Evolutionary conservation across 2,113 vertebrate genomes (phyloP).

Genomic region (Aptenodytes forsteri): DNA sequence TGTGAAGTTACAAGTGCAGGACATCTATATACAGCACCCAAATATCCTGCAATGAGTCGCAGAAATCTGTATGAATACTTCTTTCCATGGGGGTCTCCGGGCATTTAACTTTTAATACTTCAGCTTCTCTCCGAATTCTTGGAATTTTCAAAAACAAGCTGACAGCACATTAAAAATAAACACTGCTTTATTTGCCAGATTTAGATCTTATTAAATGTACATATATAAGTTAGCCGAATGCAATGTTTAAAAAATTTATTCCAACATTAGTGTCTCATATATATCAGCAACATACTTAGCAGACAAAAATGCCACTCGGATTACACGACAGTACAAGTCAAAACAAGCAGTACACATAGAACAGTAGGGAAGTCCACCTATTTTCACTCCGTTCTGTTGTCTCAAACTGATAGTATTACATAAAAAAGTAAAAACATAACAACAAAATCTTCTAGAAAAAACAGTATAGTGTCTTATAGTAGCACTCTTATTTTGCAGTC

Average conservation of each 20-base stretch:
- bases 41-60: background rate
- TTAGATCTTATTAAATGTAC: background rate
- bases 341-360: background rate
- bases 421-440: background rate
- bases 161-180: constrained; percentile 46
- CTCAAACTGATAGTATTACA: background rate
- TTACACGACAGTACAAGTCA: background rate
- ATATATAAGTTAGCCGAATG: background rate
- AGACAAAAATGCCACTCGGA: background rate
- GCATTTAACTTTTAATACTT: background rate
- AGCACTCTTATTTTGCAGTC: constrained; percentile 4
- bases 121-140: background rate
- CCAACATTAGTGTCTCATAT: background rate
- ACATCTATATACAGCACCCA: background rate
- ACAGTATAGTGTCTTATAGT: background rate
- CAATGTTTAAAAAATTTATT: background rate
- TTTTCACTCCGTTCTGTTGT: background rate
- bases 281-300: background rate
- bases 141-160: background rate
- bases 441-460: constrained; percentile 36
- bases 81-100: background rate
- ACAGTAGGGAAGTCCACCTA: background rate
- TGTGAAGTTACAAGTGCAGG: background rate
- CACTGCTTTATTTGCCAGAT: constrained; percentile 55
- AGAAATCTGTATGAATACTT: background rate